Evolutionary conservation across 92 coral and sea anemone species (phyloP), one percentile per base, ranked within the genome.

Genomic region (Actinernus sp.): DNA sequence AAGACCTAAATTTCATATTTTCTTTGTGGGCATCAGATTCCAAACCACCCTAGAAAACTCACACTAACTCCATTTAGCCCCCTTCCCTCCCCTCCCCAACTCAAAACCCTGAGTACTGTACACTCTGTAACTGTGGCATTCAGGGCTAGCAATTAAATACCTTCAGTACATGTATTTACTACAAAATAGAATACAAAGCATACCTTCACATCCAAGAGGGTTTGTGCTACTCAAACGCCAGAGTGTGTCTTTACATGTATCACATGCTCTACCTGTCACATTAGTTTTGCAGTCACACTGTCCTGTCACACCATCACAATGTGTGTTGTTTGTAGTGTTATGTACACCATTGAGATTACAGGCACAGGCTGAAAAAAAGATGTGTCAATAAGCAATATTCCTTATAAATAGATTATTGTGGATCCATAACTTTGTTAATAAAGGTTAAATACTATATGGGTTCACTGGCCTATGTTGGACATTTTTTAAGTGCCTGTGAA

Each of bases 191-290:
- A 2, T 49, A 49, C 5, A 25, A 12, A 12, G 28, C 26, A 7
- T 63, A 93, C 98, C 88, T 87, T 94, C 84, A 73, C 98, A 94
- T 18, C 98, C 98, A 1, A 52, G 66, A 4, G 82, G 73, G 17
- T 77, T 76, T 5, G 72, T 56, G 26, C 61, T 71, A 4, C 63
- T 87, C 45, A 95, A 49, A 31, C 91, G 91, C 99, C 99, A 95
- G 73, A 30, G 76, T 0, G 68, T 78, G 60, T 87, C 84, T 18
- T 73, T 78, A 34, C 99, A 95, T 1, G 61, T 77, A 31, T 72
- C 80, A 34, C 99, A 95, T 1, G 92, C 79, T 65, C 90, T 71
- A 47, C 96, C 92, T 47, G 71, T 76, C 4, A 91, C 99, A 31
- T 71, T 78, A 37, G 20, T 31, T 58, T 95, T 95, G 62, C 99